Evolutionary conservation across 2,797 vertebrate genomes (phyloP).

Genomic region (Pteropus rufus): DNA sequence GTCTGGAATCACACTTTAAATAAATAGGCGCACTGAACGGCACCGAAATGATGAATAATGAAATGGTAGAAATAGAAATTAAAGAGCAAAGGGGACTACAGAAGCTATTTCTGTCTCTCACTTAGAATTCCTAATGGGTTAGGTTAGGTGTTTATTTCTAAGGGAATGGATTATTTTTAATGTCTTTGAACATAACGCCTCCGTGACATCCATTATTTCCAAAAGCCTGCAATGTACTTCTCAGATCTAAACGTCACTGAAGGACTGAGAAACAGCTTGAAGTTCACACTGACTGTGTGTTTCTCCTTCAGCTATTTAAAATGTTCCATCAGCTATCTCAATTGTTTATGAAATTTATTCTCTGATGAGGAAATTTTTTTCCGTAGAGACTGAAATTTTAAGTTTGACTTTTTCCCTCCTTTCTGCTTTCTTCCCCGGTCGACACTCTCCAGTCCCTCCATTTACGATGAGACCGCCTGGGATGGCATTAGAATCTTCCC

Average conservation of each 20-base stretch:
- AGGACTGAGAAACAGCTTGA: not conserved
- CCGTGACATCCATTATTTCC: constrained; percentile 48
- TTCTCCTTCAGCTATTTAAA: constrained; percentile 14
- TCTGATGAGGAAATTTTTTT: not conserved
- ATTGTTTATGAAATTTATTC: constrained; percentile 32
- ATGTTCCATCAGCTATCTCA: not conserved
- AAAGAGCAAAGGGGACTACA: constrained; percentile 21
- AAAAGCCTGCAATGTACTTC: constrained; percentile 24
- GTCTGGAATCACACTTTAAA: constrained; percentile 70
- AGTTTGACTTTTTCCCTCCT: not conserved
- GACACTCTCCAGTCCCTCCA: not conserved
- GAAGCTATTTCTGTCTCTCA: constrained; percentile 66
- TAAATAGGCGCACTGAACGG: constrained; percentile 63
- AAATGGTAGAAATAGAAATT: constrained; percentile 60
- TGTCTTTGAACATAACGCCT: constrained; percentile 50
- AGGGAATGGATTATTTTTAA: constrained; percentile 66
- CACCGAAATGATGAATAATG: constrained; percentile 57
- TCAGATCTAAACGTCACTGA: not conserved
- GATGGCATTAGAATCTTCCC: not conserved
- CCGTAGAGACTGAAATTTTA: not conserved
- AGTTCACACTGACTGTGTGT: not conserved
- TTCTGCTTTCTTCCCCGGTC: not conserved
- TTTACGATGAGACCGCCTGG: not conserved
- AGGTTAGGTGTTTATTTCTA: constrained; percentile 56
- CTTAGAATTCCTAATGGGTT: constrained; percentile 41